Conservation (phyloP, 1,140 invertebrate genomes). For the Hycleus cichorii region DNA sequence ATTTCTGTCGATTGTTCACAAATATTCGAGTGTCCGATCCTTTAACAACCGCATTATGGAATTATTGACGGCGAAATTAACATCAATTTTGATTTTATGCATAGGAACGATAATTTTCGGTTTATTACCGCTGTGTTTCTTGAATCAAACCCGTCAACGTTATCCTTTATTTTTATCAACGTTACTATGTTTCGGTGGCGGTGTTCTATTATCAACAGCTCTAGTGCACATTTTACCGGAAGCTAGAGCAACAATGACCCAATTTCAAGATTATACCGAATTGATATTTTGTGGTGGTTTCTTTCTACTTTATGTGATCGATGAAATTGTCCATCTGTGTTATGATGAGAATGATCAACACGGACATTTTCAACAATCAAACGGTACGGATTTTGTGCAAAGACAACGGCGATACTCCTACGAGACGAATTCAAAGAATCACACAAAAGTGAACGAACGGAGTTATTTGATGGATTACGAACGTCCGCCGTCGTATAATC, state of each 20-base stretch:
- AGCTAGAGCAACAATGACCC: constrained; percentile 39
- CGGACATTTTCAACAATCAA: constrained; percentile 8
- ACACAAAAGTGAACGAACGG: constrained; percentile 34
- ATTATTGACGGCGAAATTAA: constrained; percentile 20
- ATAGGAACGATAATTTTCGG: constrained; percentile 60
- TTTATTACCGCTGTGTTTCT: constrained; percentile 55
- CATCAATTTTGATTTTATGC: constrained; percentile 47
- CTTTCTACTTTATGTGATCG: constrained; percentile 70
- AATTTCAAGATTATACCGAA: constrained; percentile 50
- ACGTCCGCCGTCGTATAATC: constrained; percentile 26
- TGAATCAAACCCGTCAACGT: constrained; percentile 45
- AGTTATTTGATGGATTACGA: constrained; percentile 17
- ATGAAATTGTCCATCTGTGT: constrained; percentile 64
- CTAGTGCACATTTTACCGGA: constrained; percentile 79
- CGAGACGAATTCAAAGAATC: background rate
- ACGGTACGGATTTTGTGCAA: background rate
- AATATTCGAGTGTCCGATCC: no score
- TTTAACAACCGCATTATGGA: constrained; percentile 3
- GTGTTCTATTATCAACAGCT: constrained; percentile 75
- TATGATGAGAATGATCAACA: constrained; percentile 41
- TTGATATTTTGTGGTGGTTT: constrained; percentile 67
- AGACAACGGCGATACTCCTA: constrained; percentile 6
- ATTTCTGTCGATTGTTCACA: no score
- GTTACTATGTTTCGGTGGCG: constrained; percentile 74
- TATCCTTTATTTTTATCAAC: constrained; percentile 55